Conservation (phyloP, 1,140 invertebrate genomes). For the Drosophila kepulauana region DNA sequence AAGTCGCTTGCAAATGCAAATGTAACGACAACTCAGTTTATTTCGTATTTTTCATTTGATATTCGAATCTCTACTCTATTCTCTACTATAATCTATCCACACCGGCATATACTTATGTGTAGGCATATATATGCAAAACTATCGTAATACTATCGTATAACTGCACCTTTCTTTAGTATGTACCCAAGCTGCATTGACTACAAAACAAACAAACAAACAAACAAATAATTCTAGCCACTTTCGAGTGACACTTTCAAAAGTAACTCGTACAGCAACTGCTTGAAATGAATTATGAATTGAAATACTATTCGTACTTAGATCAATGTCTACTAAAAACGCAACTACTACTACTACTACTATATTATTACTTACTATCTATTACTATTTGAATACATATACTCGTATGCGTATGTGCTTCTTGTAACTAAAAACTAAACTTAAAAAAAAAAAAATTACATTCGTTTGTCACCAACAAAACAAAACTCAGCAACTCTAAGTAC, state of each 20-base stretch:
- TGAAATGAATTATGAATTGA: slow-evolving; percentile 66
- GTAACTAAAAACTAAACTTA: slow-evolving; percentile 52
- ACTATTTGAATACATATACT: slow-evolving; percentile 66
- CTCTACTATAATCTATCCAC: slow-evolving; percentile 7
- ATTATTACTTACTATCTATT: slow-evolving; percentile 56
- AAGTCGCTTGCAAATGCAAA: background rate
- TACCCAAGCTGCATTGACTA: slow-evolving; percentile 75
- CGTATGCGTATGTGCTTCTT: slow-evolving; percentile 81
- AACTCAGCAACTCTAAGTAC: slow-evolving; percentile 12
- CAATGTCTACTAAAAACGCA: slow-evolving; percentile 78
- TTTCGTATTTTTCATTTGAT: background rate
- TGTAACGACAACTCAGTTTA: slow-evolving; percentile 4
- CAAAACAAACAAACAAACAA: slow-evolving; percentile 19
- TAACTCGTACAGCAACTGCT: slow-evolving; percentile 51
- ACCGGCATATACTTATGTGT: slow-evolving; percentile 4
- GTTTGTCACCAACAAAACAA: slow-evolving; percentile 47
- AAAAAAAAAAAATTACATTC: slow-evolving; percentile 25
- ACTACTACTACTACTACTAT: slow-evolving; percentile 52
- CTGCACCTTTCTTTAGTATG: slow-evolving; percentile 79
- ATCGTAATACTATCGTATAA: slow-evolving; percentile 44
- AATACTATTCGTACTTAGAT: slow-evolving; percentile 55
- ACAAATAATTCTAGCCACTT: slow-evolving; percentile 62
- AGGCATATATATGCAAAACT: slow-evolving; percentile 45
- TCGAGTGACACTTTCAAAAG: slow-evolving; percentile 58
- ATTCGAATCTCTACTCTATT: background rate